Evolutionary conservation across 2,888 invertebrate species (phyloP).

Genomic region (Cryptocheilus praepositus): DNA sequence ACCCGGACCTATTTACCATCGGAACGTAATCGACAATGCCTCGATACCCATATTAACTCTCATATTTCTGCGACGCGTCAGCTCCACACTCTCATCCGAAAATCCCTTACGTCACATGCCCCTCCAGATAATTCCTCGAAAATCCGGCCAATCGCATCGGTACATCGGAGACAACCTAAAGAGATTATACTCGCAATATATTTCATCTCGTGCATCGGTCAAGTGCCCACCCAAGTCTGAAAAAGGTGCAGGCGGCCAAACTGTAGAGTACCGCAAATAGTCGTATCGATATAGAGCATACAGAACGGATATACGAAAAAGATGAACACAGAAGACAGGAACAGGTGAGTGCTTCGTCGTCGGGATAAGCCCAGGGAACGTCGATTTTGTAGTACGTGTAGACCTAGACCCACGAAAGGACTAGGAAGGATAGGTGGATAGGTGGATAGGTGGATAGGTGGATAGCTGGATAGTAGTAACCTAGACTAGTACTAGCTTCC

Average conservation of each 20-base stretch:
- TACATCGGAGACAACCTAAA: slow-evolving; percentile 23
- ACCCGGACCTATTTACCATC: too few relatives aligned
- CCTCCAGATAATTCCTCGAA: too few relatives aligned
- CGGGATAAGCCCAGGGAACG: slow-evolving; percentile 56
- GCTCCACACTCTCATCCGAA: too few relatives aligned
- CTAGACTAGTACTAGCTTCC: background rate
- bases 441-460: background rate
- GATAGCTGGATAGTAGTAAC: background rate
- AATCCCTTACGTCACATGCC: too few relatives aligned
- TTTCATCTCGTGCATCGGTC: background rate
- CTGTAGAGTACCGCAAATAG: too few relatives aligned
- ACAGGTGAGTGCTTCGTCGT: slow-evolving; percentile 38
- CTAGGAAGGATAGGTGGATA: background rate
- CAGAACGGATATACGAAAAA: background rate
- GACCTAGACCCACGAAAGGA: too few relatives aligned
- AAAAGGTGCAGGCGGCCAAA: too few relatives aligned
- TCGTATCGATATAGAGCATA: background rate
- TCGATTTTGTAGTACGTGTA: slow-evolving; percentile 50
- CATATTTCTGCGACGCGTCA: too few relatives aligned
- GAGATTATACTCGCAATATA: slow-evolving; percentile 26
- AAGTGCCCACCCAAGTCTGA: background rate
- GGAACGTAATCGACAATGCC: too few relatives aligned
- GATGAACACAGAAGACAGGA: background rate
- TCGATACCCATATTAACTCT: too few relatives aligned
- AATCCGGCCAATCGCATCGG: background rate